A percentile compares a stretch with the other conserved stretches of the same genome.
These are phyloP conservation scores for Notocelia uddmanniana DNA, from an alignment of 2,888 invertebrate species.

Conservation along the genomic window DNA sequence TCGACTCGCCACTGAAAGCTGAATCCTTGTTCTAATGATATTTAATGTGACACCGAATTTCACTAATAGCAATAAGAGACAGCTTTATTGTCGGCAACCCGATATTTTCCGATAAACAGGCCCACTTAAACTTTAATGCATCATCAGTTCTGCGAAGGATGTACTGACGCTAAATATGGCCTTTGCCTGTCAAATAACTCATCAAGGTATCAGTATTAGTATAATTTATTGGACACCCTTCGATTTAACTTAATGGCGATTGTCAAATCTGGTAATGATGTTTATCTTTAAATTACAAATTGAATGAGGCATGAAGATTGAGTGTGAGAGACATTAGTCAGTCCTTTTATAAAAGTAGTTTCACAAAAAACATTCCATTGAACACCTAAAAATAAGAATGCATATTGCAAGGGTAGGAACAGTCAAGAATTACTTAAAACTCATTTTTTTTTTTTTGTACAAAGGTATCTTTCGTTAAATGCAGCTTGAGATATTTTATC, in stretches of 20 bases:
- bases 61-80: background rate
- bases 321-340: background rate
- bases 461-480: no score
- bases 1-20: background rate
- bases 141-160: conserved; percentile 38
- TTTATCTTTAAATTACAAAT: conserved; percentile 1
- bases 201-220: conserved; percentile 29
- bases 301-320: background rate
- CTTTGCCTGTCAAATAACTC: conserved; percentile 36
- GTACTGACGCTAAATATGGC: conserved; percentile 23
- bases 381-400: background rate
- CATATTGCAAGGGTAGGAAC: no score
- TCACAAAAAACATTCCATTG: background rate
- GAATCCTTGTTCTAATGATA: conserved; percentile 12
- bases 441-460: no score
- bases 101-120: conserved; percentile 21
- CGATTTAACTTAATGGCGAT: conserved; percentile 16
- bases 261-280: conserved; percentile 11
- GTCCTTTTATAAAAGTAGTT: background rate
- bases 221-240: conserved; percentile 25
- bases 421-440: no score
- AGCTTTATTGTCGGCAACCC: conserved; percentile 10
- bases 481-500: no score
- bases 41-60: conserved; percentile 9
- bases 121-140: conserved; percentile 12